Evolutionary conservation across 2,888 invertebrate species (phyloP), one percentile per base, ranked within the genome.

Genomic region (Acleris holmiana): DNA sequence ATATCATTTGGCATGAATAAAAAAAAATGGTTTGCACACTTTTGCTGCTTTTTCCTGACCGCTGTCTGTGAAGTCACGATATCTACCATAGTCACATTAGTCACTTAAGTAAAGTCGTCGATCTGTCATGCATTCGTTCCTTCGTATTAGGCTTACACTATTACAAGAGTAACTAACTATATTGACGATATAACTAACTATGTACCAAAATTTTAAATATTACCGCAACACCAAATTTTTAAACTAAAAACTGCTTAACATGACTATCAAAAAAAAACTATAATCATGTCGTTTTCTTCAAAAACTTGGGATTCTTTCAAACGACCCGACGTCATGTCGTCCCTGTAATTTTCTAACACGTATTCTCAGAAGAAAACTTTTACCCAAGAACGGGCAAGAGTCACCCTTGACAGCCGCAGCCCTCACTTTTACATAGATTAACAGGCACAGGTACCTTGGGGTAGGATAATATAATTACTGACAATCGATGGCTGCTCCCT

Each of bases 391-490:
- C 35, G 29, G 19, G 19, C 48, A n/a, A 44, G 44, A 41, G 23
- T 17, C 60, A 57, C 61, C 66, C 66, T 60, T 66, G 63, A 61
- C 62, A 67, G 56, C 58, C 21, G 51, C 59, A 64, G 57, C 58
- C 61, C 60, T 67, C 54, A 77, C 78, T 80, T 80, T 80, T 79
- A 75, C 80, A 76, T 80, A 82, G 83, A 85, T 86, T 84, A 86
- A 82, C 82, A 79, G 77, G 74, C 79, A 73, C 80, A 83, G 81
- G 77, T 82, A 78, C 77, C 66, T 78, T 76, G 71, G 83, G 88
- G 86, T 80, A 76, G 77, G 76, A 79, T 88, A 88, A 89, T 88
- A 83, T 83, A 87, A 89, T 89, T 89, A 89, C 78, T 71, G 77
- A 77, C 86, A 88, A 88, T 88, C 88, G 88, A 88, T 88, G 86